A percentile compares a stretch with the other conserved stretches of the same genome.
phyloP scores from a whole-genome alignment of 2,113 vertebrate genomes.

The Gyps fulvus region DNA sequence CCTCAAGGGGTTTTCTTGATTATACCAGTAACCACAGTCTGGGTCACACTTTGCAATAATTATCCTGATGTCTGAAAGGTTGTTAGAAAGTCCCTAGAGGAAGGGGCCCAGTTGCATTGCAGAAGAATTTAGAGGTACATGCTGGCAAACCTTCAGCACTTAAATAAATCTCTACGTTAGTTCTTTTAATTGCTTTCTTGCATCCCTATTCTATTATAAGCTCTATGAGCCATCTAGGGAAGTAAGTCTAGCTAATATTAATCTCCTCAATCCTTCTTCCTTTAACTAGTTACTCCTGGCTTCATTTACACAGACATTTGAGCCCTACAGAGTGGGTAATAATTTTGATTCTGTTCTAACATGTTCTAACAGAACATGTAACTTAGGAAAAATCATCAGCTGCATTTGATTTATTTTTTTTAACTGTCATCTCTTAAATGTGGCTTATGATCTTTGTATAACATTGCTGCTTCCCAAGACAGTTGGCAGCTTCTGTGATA shows the following conservation, averaged over 20 bases:
- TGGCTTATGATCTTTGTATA: neutral
- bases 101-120: neutral
- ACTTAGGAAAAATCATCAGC: neutral
- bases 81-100: conserved; percentile 31
- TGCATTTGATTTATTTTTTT: neutral
- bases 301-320: neutral
- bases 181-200: conserved; percentile 58
- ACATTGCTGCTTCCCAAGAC: neutral
- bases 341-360: neutral
- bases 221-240: conserved; percentile 32
- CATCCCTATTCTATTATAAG: conserved; percentile 16
- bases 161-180: conserved; percentile 36
- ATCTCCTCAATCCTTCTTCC: conserved; percentile 18
- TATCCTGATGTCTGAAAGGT: conserved; percentile 37
- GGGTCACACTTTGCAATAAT: conserved; percentile 55
- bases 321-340: neutral
- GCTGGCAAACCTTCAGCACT: conserved; percentile 42
- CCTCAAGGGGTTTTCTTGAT: conserved; percentile 1
- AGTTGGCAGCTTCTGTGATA: neutral
- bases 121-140: conserved; percentile 13
- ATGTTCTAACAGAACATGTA: neutral
- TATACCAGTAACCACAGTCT: conserved; percentile 35
- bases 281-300: neutral
- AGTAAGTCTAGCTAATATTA: conserved; percentile 1
- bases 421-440: neutral